Conservation (phyloP, 2,888 invertebrate species). For the Bursaphelenchus okinawaensis region DNA sequence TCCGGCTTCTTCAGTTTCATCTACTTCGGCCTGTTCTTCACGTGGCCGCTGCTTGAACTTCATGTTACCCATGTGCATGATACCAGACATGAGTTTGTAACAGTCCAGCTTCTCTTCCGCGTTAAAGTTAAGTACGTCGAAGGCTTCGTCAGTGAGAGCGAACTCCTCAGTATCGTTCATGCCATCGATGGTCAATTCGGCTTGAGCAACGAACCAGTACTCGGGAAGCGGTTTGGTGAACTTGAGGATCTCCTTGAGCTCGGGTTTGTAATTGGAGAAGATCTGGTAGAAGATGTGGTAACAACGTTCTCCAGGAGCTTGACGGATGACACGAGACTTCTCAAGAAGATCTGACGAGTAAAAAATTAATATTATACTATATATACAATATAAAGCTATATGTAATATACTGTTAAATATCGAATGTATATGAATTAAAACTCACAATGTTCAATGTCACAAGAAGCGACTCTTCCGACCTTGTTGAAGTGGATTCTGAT, state of each 20-base stretch:
- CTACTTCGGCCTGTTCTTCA: slow-evolving; percentile 93
- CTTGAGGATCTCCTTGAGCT: slow-evolving; percentile 43
- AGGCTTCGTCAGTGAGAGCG: slow-evolving; percentile 70
- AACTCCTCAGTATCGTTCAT: slow-evolving; percentile 84
- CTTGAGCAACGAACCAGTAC: slow-evolving; percentile 77
- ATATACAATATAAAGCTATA: too few species aligned
- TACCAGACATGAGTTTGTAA: slow-evolving; percentile 93
- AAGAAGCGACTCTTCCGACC: slow-evolving; percentile 97
- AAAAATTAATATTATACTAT: background rate
- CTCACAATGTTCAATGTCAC: slow-evolving; percentile 99
- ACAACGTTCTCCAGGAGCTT: slow-evolving; percentile 81
- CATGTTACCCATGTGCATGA: slow-evolving; percentile 99
- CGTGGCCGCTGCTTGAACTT: slow-evolving; percentile 99
- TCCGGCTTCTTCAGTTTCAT: slow-evolving; percentile 64
- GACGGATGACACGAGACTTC: slow-evolving; percentile 99
- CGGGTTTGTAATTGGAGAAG: slow-evolving; percentile 48
- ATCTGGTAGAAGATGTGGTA: slow-evolving; percentile 69
- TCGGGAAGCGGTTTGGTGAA: slow-evolving; percentile 46
- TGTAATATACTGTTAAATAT: too few species aligned
- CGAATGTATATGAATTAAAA: too few species aligned
- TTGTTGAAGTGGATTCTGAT: slow-evolving; percentile 99
- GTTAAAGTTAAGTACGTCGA: slow-evolving; percentile 96
- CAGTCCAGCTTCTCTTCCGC: slow-evolving; percentile 91
- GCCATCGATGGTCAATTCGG: slow-evolving; percentile 84
- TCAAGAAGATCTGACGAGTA: slow-evolving; percentile 96